phyloP scores from a whole-genome alignment of 37 sponge, comb jelly and placozoan genomes.

The Diacarnus erythraeanus region DNA sequence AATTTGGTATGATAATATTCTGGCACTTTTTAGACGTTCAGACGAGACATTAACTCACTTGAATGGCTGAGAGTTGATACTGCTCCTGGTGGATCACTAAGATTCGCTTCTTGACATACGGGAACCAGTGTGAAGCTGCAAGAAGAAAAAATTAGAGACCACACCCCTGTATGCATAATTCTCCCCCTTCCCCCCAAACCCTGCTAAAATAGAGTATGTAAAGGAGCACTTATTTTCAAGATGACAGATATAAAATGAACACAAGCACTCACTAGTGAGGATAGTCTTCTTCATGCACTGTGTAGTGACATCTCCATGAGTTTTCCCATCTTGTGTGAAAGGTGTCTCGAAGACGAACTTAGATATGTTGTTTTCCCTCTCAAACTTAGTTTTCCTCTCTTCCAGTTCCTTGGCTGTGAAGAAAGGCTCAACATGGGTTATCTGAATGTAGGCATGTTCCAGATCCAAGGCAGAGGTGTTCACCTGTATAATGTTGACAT shows the following conservation, averaged over 20 bases:
- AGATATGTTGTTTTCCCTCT: constrained; percentile 69
- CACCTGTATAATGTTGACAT: constrained; percentile 44
- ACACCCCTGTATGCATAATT: too few species aligned
- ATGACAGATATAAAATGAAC: too few species aligned
- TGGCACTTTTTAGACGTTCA: too few species aligned
- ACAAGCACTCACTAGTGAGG: constrained; percentile 80
- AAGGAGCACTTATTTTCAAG: not conserved
- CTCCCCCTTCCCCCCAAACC: not conserved
- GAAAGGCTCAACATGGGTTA: constrained; percentile 89
- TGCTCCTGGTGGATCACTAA: constrained; percentile 58
- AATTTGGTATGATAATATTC: too few species aligned
- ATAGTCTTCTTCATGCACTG: constrained; percentile 91
- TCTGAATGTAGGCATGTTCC: constrained; percentile 82
- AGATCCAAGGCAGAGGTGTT: constrained; percentile 48
- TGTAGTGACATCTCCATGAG: constrained; percentile 52
- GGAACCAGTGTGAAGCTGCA: constrained; percentile 86
- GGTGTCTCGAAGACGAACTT: constrained; percentile 89
- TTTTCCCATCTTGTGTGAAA: constrained; percentile 76
- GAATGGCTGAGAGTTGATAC: constrained; percentile 79
- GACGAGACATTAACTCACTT: constrained; percentile 78
- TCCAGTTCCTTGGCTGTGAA: constrained; percentile 65
- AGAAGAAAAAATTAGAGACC: not conserved
- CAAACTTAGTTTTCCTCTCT: constrained; percentile 80
- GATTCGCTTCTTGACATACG: constrained; percentile 89
- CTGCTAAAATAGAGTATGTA: too few species aligned